Evolutionary conservation across 2,888 invertebrate genomes (phyloP).

Genomic region (Drosophila affinis): DNA sequence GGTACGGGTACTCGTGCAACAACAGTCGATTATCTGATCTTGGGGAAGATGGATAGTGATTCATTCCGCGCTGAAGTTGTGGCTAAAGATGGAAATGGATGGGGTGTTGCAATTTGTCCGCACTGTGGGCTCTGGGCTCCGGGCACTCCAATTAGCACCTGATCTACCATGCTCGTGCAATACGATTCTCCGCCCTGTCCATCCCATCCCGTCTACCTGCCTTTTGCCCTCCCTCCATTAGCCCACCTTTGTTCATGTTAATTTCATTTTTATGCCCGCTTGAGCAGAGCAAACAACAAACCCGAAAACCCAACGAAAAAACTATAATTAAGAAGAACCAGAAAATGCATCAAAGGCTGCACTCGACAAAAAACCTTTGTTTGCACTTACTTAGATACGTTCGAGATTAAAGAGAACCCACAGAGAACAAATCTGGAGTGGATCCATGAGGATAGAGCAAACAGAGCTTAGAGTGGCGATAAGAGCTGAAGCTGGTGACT

Average conservation of each 20-base stretch:
- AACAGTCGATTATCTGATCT: constrained; percentile 11
- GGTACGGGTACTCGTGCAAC: too few species aligned
- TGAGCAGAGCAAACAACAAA: constrained; percentile 35
- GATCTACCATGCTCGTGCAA: constrained; percentile 46
- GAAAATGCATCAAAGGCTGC: constrained; percentile 20
- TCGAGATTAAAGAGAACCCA: constrained; percentile 44
- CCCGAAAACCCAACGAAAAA: constrained; percentile 13
- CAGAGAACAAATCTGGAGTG: constrained; percentile 28
- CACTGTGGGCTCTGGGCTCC: constrained; percentile 1
- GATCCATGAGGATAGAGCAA: constrained; percentile 18
- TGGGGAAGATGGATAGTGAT: constrained; percentile 8
- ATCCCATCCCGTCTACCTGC: neutral
- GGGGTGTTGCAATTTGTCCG: constrained; percentile 9
- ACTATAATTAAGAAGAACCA: neutral
- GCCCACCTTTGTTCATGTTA: constrained; percentile 47
- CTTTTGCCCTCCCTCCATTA: neutral
- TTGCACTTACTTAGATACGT: constrained; percentile 28
- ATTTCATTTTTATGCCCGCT: constrained; percentile 54
- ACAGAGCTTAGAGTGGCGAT: constrained; percentile 10
- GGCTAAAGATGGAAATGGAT: constrained; percentile 1
- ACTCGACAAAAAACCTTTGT: constrained; percentile 22
- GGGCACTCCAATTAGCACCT: constrained; percentile 45
- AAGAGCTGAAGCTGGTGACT: neutral
- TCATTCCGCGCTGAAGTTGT: constrained; percentile 7
- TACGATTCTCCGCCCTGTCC: neutral